Evolutionary conservation across 2,888 invertebrate genomes (phyloP).

Genomic region (Tridacna gigas): DNA sequence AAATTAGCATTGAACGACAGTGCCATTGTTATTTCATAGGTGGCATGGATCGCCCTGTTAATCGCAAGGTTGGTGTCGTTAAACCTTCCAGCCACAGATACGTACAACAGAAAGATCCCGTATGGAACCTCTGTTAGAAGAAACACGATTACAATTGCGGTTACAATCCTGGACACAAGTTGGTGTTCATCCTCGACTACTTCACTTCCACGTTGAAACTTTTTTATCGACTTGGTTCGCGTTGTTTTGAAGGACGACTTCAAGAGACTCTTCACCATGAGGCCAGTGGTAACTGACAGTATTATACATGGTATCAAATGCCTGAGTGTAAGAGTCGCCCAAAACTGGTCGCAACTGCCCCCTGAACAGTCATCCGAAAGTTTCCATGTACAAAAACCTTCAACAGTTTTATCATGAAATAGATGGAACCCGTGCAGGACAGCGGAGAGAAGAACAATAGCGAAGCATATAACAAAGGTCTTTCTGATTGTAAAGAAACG

Average conservation of each 20-base stretch:
- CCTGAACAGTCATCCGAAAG: neutral
- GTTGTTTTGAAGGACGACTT: neutral
- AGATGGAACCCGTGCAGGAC: conserved; percentile 37
- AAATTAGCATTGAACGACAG: conserved; percentile 23
- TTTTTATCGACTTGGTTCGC: neutral
- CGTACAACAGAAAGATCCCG: conserved; percentile 4
- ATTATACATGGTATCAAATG: conserved; percentile 10
- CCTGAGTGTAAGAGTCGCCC: neutral
- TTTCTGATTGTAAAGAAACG: conserved; percentile 14
- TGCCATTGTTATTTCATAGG: conserved; percentile 13
- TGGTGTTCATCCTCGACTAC: conserved; percentile 8
- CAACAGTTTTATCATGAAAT: conserved; percentile 11
- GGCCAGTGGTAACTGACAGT: conserved; percentile 9
- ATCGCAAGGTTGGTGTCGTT: neutral
- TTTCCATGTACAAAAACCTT: conserved; percentile 37
- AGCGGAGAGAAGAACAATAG: conserved; percentile 24
- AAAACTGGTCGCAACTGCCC: neutral
- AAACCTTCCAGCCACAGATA: neutral
- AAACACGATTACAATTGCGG: conserved; percentile 13
- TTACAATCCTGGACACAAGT: conserved; percentile 10
- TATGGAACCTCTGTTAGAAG: conserved; percentile 18
- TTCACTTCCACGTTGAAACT: conserved; percentile 7
- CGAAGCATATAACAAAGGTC: conserved; percentile 3
- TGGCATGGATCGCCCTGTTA: conserved; percentile 1
- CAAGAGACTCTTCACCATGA: neutral